Evolutionary conservation across 2,797 vertebrate genomes (phyloP), one percentile per base, ranked within the genome.

Genomic region (Threskiornis aethiopicus): DNA sequence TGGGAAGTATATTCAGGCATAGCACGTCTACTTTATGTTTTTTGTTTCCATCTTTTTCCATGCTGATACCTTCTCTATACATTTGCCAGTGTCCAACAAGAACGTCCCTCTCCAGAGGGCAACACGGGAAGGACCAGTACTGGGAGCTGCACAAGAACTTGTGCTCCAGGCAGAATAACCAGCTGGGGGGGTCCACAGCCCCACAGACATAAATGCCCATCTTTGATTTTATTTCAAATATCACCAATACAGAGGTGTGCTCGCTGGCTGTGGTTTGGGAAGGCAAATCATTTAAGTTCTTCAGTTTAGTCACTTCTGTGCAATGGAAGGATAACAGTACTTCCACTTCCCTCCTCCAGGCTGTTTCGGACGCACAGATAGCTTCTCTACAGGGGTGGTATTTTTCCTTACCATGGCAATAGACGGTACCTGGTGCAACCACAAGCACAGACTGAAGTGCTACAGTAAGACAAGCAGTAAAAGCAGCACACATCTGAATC

Each of bases 101-200:
- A 91, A 78, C 13, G 1, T 4, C 3, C 25, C 28, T 6, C 5
- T 21, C 14, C 22, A 81, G 46, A 73, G 35, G 14, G 20, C 58
- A 77, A 33, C 11, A 28, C 3, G 4, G 33, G 15, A 76, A 90
- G n/a, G 51, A 76, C 6, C 10, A 29, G 15, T 14, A 28, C n/a
- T 8, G 18, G 0, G 1, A 87, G 26, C 24, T 47, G 46, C 51
- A 49, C 0, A 1, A 66, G 29, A 70, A 41, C 24, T 18, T 39
- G 6, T 51, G 47, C 51, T 87, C 28, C 65, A 65, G 44, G 26
- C 10, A 65, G 39, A 78, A 75, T 14, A 52, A 41, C 0, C 4
- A 54, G 16, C 31, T 46, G 26, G 25, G 8, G 19, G 5, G 17
- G 31, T 26, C 33, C 44, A 52, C 42, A 80, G 70, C 11, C 51